A percentile compares a stretch with the other conserved stretches of the same genome.
Conservation (phyloP, 2,113 vertebrate genomes). For the Siniperca knerii region DNA sequence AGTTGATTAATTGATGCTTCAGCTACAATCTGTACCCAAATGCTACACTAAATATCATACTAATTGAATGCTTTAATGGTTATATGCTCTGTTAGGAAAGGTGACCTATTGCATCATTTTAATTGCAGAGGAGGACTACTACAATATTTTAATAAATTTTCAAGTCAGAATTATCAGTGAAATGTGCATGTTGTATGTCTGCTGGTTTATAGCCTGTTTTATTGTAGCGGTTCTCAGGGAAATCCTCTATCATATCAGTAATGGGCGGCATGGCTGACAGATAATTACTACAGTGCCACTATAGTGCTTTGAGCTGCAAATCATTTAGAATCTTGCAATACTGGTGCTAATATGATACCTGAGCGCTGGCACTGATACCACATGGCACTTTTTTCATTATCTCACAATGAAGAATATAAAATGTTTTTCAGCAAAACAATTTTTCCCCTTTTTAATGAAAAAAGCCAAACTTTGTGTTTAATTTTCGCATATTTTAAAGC, state of each 20-base stretch:
- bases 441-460: not conserved
- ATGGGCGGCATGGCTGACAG: not conserved
- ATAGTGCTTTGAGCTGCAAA: not conserved
- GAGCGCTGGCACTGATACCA: not conserved
- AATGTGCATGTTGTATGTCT: not conserved
- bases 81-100: not conserved
- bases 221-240: not conserved
- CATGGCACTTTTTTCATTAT: not conserved
- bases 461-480: not conserved
- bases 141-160: not conserved
- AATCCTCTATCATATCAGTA: not conserved
- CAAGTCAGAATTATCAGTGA: not conserved
- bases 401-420: not conserved
- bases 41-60: not conserved
- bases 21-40: not conserved
- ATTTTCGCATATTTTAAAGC: not conserved
- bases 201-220: not conserved
- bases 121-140: not conserved
- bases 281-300: not conserved
- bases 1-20: not conserved
- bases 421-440: not conserved
- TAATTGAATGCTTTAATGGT: not conserved
- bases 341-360: not conserved
- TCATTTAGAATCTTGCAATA: not conserved
- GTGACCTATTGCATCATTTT: not conserved